Base-by-base conservation (phyloP, 2,113 vertebrate genomes). In the Hippotragus niger region DNA sequence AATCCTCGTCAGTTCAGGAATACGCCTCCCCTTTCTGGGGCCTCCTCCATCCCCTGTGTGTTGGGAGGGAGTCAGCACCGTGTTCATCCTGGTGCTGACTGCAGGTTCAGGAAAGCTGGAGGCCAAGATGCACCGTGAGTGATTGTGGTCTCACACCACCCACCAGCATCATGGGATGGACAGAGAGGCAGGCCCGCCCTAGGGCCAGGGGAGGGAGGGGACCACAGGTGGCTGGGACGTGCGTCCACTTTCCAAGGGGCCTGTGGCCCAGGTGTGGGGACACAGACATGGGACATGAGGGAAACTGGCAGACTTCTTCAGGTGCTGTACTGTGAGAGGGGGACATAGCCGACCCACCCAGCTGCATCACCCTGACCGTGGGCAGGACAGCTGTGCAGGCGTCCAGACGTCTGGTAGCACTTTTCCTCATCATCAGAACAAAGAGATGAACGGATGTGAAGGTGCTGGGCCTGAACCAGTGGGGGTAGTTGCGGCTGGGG, bases 91-190 rank as follows among this genome's bases (percentile, higher is more conserved):
- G 80, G 47, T 0, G 0, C 23, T 9, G 5, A 80, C n/a, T 60
- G 27, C 10, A 25, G 36, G 31, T 19, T 29, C n/a, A 52, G 33
- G 45, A 84, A 3, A 50, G 40, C 62, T 74, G 58, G 40, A 85
- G 74, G 47, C 21, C 36, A 16, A 10, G 8, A n/a, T 23, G 19
- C 13, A 2, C 8, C 45, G 2, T 0, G 7, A 5, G 7, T 43
- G 16, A 31, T 16, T 43, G 19, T 15, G 47, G 64, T 4, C 31
- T 58, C 78, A 27, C 9, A 21, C 15, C 5, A 16, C 40, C 27
- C n/a, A n/a, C 7, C 40, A 29, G n/a, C 6, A 0, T 52, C 29
- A 25, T 36, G 43, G 36, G 40, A 74, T 25, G 36, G 14, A 10
- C 31, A 57, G 27, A 85, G 15, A 7, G 84, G n/a, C 21, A 17